A percentile compares a stretch with the other conserved stretches of the same genome.
Evolutionary conservation across 2,113 vertebrate species (phyloP).

Genomic region (Castor canadensis): DNA sequence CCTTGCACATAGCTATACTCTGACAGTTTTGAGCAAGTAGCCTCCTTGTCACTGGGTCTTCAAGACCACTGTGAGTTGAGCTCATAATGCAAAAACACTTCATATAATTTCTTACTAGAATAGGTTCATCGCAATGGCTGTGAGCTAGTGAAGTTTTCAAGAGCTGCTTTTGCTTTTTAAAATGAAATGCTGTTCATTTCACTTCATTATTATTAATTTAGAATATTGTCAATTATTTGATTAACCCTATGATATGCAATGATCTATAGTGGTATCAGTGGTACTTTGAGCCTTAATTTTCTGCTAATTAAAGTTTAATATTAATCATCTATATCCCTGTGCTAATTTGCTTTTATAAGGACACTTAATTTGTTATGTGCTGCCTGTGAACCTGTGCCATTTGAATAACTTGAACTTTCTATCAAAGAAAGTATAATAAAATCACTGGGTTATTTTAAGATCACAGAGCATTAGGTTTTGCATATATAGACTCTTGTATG

Average conservation of each 20-base stretch:
- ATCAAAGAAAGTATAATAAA: slow-evolving; percentile 38
- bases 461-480: not conserved
- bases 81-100: not conserved
- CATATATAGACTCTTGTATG: not conserved
- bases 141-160: not conserved
- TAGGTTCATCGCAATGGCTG: not conserved
- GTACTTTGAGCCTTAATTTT: slow-evolving; percentile 24
- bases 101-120: not conserved
- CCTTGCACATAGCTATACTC: not conserved
- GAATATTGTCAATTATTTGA: slow-evolving; percentile 32
- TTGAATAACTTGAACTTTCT: slow-evolving; percentile 40
- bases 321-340: slow-evolving; percentile 39
- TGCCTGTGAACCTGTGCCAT: slow-evolving; percentile 43
- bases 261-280: not conserved
- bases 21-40: not conserved
- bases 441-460: slow-evolving; percentile 55
- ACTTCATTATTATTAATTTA: slow-evolving; percentile 35
- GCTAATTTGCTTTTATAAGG: slow-evolving; percentile 28
- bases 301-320: slow-evolving; percentile 39
- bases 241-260: not conserved
- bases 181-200: not conserved
- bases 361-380: not conserved
- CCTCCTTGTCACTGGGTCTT: not conserved
- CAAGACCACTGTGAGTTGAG: not conserved
- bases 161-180: not conserved